phyloP scores from a whole-genome alignment of 2,888 invertebrate species.

The Polia nebulosa region DNA sequence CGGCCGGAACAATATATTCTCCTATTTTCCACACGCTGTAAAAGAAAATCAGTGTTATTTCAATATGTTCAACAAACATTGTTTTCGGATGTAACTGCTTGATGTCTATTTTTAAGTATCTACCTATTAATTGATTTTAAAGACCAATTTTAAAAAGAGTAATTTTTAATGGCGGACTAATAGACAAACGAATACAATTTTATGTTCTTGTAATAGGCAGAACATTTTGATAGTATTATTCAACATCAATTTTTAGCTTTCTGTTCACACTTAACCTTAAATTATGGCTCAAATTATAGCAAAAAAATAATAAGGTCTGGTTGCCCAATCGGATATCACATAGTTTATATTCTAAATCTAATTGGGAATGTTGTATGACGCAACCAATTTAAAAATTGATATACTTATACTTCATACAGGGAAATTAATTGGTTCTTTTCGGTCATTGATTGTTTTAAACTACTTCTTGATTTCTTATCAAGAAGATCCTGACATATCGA shows the following conservation, averaged over 20 bases:
- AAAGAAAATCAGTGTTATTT: neutral
- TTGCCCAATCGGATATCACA: neutral
- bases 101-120: neutral
- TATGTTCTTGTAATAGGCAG: slow-evolving; percentile 22
- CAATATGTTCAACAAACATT: neutral
- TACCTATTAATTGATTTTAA: neutral
- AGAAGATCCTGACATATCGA: neutral
- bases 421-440: neutral
- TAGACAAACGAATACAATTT: neutral
- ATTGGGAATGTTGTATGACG: neutral
- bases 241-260: slow-evolving; percentile 26
- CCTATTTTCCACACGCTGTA: slow-evolving; percentile 93
- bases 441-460: neutral
- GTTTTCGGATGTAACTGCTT: neutral
- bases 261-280: slow-evolving; percentile 26
- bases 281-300: slow-evolving; percentile 6
- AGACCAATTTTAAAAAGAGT: neutral
- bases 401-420: neutral
- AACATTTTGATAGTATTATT: slow-evolving; percentile 13
- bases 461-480: neutral
- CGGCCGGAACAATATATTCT: slow-evolving; percentile 94
- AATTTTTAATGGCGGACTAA: neutral
- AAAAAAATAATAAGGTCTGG: neutral
- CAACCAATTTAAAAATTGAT: neutral
- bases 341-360: neutral